phyloP scores from a whole-genome alignment of 2,113 vertebrate genomes.

The Odontophorus gujanensis region DNA sequence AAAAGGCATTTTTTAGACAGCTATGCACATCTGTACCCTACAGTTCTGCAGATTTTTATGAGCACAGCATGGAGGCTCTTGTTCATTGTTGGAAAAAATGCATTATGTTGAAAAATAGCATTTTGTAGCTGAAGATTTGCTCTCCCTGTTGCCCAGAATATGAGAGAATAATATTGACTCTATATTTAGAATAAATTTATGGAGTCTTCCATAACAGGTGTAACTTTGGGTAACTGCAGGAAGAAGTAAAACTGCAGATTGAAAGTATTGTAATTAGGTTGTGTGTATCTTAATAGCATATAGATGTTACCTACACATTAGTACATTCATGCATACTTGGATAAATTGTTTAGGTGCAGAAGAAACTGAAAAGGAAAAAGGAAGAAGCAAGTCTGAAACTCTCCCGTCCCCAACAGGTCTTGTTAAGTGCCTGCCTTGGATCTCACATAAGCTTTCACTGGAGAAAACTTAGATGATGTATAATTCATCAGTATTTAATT shows the following conservation, averaged over 20 bases:
- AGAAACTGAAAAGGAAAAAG: neutral
- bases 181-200: neutral
- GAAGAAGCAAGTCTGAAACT: neutral
- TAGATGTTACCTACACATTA: neutral
- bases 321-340: neutral
- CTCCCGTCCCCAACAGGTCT: accelerated
- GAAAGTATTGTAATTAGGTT: neutral
- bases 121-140: no score
- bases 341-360: neutral
- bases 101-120: no score
- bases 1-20: no score
- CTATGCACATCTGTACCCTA: no score
- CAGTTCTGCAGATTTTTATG: no score
- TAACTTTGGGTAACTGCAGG: neutral
- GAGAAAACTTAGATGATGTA: neutral
- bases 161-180: neutral
- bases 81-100: no score
- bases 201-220: neutral
- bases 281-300: neutral
- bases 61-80: no score
- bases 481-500: neutral
- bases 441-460: neutral
- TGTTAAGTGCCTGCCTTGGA: neutral
- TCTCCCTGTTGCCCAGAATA: neutral
- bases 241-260: neutral